These are phyloP conservation scores for Phoenicopterus ruber DNA, from an alignment of 2,113 vertebrate genomes.

Conservation along the genomic window DNA sequence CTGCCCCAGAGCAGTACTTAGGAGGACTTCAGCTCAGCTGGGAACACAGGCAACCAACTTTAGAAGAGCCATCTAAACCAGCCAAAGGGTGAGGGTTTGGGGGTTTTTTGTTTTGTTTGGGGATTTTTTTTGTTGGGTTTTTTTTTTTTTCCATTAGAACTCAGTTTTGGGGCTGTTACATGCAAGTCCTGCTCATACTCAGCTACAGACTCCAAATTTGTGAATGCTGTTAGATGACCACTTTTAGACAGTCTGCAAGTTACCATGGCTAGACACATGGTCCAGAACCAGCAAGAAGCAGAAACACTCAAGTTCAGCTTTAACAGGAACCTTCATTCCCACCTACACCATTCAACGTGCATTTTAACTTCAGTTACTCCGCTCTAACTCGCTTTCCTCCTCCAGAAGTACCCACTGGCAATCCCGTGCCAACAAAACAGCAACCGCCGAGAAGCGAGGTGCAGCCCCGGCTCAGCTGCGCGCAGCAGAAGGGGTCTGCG, in stretches of 20 bases:
- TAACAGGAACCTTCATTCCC: not conserved
- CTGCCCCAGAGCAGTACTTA: not conserved
- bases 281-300: not conserved
- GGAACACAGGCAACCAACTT: not conserved
- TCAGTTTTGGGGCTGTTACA: not conserved
- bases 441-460: not conserved
- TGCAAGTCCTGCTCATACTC: not conserved
- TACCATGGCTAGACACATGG: not conserved
- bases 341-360: not conserved
- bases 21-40: not conserved
- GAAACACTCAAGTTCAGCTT: not conserved
- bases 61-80: not conserved
- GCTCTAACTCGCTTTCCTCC: not conserved
- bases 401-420: not conserved
- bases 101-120: not conserved
- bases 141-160: not conserved
- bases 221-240: not conserved
- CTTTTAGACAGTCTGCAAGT: not conserved
- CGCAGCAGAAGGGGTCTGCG: not conserved
- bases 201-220: not conserved
- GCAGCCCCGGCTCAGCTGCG: fast-evolving
- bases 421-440: not conserved
- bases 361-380: not conserved
- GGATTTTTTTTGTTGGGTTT: no score
- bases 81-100: not conserved